Evolutionary conservation across 1,140 invertebrate species (phyloP).

Genomic region (Heliconius himera): DNA sequence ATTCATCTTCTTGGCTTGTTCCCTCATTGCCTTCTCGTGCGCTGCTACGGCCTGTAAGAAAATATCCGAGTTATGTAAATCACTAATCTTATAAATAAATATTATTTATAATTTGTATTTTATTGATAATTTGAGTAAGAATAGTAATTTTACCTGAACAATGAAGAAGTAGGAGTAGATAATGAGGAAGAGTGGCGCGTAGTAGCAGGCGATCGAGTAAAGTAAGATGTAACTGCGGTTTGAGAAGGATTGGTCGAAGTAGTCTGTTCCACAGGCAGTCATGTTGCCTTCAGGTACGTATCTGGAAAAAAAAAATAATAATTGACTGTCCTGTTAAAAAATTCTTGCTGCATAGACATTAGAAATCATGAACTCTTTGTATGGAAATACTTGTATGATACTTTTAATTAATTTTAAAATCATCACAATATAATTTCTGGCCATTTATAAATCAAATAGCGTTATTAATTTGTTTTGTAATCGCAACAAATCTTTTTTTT

Average conservation of each 20-base stretch:
- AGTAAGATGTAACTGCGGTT: slow-evolving; percentile 85
- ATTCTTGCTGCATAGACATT: neutral
- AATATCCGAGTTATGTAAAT: neutral
- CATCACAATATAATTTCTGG: too few relatives aligned
- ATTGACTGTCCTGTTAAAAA: neutral
- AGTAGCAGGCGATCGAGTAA: slow-evolving; percentile 85
- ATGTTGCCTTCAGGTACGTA: slow-evolving; percentile 92
- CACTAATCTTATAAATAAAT: neutral
- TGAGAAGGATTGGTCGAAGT: slow-evolving; percentile 85
- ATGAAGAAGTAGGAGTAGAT: slow-evolving; percentile 89
- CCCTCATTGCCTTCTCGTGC: slow-evolving; percentile 87
- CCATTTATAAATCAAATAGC: too few relatives aligned
- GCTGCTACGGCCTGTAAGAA: slow-evolving; percentile 83
- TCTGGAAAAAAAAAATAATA: slow-evolving; percentile 63
- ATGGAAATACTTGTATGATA: too few relatives aligned
- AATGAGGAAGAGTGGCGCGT: slow-evolving; percentile 85
- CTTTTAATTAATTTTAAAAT: too few relatives aligned
- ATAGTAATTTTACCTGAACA: slow-evolving; percentile 79
- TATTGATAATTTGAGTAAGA: neutral
- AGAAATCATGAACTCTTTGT: too few relatives aligned
- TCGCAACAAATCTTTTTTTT: neutral
- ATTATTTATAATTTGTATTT: neutral
- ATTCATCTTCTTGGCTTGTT: slow-evolving; percentile 89
- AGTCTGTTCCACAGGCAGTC: slow-evolving; percentile 91
- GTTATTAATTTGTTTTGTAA: too few relatives aligned